Base-by-base conservation (phyloP, 2,113 vertebrate species). In the Elephas maximus region DNA sequence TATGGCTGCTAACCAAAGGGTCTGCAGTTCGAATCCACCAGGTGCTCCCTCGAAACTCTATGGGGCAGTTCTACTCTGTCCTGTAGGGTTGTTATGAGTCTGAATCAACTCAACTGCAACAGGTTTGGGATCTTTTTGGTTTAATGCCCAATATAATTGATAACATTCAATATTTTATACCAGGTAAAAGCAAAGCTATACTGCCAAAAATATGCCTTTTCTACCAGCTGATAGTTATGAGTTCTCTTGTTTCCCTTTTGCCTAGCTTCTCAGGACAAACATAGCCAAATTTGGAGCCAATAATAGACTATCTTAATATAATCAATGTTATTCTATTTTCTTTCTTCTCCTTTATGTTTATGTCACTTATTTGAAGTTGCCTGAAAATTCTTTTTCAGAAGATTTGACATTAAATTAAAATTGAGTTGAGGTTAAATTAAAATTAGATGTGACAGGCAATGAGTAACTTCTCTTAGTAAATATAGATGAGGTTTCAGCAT, bases 401-500 rank as follows among this genome's bases (percentile, higher is more conserved):
- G n/a, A 93, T 76, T 88, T 87, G 37, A 82, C 33, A 12, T 91
- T 62, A 80, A 77, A 90, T 95, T 90, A 95, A 96, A 96, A 89
- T n/a, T 67, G 26, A 85, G 41, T 73, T 67, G 60, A 92, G 14
- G 15, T 91, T 63, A 81, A 78, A 88, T 96, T 92, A 95, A 97
- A 96, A 90, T 48, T 67, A 90, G 28, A 76, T 79, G 28, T 86
- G 63, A 73, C 17, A 93, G 33, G 45, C 28, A 87, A 7, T 80
- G 33, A 88, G 48, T 77, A 90, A 60, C 21, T 96, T 95, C 51
- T 78, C 88, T 91, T 89, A 88, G 53, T 96, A 97, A 94, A 83
- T 84, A 94, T 0, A 88, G 45, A 94, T 77, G 57, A 94, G 94
- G 15, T 2, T 45, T 90, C 77, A 89, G 90, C 20, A 93, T 93